Evolutionary conservation across 2,888 invertebrate species (phyloP), one percentile per base, ranked within the genome.

Genomic region (Lasioglossum morio): DNA sequence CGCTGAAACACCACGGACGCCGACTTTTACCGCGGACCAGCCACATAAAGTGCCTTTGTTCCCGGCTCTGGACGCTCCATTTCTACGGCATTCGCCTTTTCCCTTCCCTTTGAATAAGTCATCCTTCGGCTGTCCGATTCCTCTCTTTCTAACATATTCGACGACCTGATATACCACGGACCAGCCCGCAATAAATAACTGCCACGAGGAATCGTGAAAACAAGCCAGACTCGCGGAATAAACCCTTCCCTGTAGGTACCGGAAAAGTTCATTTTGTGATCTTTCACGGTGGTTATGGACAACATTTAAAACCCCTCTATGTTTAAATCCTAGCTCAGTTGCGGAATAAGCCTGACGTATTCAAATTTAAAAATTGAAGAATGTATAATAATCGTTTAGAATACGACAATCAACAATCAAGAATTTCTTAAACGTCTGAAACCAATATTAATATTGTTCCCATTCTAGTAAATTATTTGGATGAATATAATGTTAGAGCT

Each of bases 11-110:
- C 63, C 84, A 60, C 70, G 81, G 53, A 78, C 81, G 74, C 77
- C 80, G 82, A 88, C 76, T 87, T 85, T 88, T 86, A 82, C 78
- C 87, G 72, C 76, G 80, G 80, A 72, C 37, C 70, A 72, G 57
- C 79, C 30, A 72, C 84, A 89, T 85, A 90, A 85, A 83, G 84
- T 90, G 82, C 77, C 88, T 82, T 90, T 90, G 87, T 90, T 60
- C 87, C 5, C 73, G 70, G 72, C 72, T 76, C 82, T 77, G 74
- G 83, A 87, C 84, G 89, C 90, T 89, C 90, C 84, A 87, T 90
- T 89, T 90, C 85, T 83, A 85, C 81, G 87, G 81, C 76, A 87
- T 82, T 82, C 85, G 86, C 86, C 74, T 74, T 74, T 85, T 86
- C 81, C 83, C 84, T 77, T 78, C 48, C 69, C 77, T 76, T 86